Percentiles rank a stretch among this genome's conserved stretches.
These are phyloP conservation scores for Indri indri DNA, from an alignment of 2,113 vertebrate species.

Conservation along the genomic window DNA sequence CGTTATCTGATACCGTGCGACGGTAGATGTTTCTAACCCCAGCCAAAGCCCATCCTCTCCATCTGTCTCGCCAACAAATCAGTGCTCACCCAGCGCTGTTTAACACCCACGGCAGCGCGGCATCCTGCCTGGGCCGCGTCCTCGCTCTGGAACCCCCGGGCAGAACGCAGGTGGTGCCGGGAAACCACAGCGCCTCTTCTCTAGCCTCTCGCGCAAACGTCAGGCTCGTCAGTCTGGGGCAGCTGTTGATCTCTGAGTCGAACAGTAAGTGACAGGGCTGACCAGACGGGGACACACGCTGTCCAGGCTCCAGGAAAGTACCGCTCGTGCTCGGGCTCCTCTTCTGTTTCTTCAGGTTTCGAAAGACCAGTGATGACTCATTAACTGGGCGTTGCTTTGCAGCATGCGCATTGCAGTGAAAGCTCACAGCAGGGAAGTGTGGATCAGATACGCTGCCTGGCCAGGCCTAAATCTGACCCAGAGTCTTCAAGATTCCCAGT, in stretches of 20 bases:
- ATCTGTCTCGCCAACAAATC: not conserved
- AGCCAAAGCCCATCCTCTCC: too few relatives aligned
- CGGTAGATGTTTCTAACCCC: not conserved
- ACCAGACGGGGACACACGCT: rapidly evolving
- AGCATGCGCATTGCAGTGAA: rapidly evolving
- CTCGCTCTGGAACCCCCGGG: too few relatives aligned
- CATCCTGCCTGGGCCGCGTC: rapidly evolving
- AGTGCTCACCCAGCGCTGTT: not conserved
- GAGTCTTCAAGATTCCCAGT: not conserved
- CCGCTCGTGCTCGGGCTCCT: not conserved
- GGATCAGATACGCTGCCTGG: too few relatives aligned
- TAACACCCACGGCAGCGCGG: rapidly evolving
- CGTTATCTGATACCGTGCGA: not conserved
- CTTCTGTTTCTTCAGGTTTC: not conserved
- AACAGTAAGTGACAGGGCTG: not conserved
- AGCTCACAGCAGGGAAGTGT: not conserved
- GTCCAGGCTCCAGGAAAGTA: not conserved
- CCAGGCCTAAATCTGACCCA: not conserved
- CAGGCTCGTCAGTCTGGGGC: not conserved
- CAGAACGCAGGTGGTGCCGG: not conserved
- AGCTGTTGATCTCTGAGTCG: rapidly evolving
- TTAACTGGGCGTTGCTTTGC: rapidly evolving
- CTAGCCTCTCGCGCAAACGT: not conserved
- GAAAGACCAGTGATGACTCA: not conserved
- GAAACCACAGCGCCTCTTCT: rapidly evolving